Evolutionary conservation across 1,140 invertebrate genomes (phyloP).

Genomic region (Sarcophaga bullata): DNA sequence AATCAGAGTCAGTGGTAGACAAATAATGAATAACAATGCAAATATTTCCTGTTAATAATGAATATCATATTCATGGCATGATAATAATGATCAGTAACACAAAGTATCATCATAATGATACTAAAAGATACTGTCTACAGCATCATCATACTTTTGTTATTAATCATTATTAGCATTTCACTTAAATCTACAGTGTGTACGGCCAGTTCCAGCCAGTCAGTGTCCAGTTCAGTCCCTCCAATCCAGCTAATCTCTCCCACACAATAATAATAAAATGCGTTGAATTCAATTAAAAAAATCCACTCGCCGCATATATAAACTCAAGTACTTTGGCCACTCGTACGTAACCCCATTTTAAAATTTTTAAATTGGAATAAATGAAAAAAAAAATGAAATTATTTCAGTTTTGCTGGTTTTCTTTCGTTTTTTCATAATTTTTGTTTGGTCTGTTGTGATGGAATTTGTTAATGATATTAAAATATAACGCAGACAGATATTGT

Average conservation of each 20-base stretch:
- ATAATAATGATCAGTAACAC: not conserved
- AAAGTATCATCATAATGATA: not conserved
- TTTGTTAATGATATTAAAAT: no score
- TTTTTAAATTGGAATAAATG: no score
- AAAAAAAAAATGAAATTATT: no score
- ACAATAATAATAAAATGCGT: slow-evolving; percentile 1
- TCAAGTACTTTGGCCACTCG: no score
- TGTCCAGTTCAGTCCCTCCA: not conserved
- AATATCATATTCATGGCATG: not conserved
- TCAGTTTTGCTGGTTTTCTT: no score
- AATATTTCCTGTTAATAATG: no score
- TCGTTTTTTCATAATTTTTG: no score
- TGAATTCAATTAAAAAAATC: not conserved
- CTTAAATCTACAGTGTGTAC: not conserved
- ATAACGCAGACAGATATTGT: no score
- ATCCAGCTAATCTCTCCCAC: not conserved
- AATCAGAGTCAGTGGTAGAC: not conserved
- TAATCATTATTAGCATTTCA: slow-evolving; percentile 17
- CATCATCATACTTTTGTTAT: not conserved
- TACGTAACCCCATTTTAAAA: no score
- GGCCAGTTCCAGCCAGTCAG: not conserved
- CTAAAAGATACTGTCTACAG: not conserved
- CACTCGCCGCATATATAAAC: no score
- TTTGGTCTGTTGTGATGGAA: no score
- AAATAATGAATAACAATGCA: no score